These are phyloP conservation scores for Serinus canaria DNA, from an alignment of 2,113 vertebrate genomes.

Conservation along the genomic window DNA sequence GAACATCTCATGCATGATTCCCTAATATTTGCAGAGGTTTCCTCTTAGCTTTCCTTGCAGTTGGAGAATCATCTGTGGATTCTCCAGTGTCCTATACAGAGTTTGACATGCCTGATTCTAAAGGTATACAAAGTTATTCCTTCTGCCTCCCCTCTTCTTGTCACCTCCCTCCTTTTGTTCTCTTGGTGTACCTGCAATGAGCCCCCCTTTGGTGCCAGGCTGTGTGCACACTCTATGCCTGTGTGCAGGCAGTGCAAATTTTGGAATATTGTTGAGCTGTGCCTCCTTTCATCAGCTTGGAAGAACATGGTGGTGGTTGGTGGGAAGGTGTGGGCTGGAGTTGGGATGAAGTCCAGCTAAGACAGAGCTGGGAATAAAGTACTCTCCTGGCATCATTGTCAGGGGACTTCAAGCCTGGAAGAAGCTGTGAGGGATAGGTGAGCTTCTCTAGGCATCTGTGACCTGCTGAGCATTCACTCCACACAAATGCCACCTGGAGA, in stretches of 20 bases:
- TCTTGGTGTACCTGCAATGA: neutral
- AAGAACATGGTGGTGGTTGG: neutral
- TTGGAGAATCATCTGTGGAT: neutral
- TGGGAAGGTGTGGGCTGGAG: neutral
- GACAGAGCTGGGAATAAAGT: too few species aligned
- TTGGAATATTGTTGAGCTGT: neutral
- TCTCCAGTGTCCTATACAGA: neutral
- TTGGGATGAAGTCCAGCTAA: neutral
- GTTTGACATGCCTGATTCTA: neutral
- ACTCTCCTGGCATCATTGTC: neutral
- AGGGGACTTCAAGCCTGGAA: neutral
- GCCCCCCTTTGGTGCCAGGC: neutral
- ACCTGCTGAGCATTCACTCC: neutral
- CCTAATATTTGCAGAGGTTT: neutral
- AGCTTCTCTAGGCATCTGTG: neutral
- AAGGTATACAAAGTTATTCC: neutral
- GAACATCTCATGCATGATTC: neutral
- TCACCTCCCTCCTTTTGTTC: neutral
- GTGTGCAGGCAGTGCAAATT: neutral
- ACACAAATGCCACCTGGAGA: accelerated
- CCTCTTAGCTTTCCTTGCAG: neutral
- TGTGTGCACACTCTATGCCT: neutral
- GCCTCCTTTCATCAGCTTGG: neutral
- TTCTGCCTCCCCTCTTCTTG: neutral
- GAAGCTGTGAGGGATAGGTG: neutral